These are phyloP conservation scores for Hemiscyllium ocellatum DNA, from an alignment of 2,113 vertebrate genomes.

Conservation along the genomic window DNA sequence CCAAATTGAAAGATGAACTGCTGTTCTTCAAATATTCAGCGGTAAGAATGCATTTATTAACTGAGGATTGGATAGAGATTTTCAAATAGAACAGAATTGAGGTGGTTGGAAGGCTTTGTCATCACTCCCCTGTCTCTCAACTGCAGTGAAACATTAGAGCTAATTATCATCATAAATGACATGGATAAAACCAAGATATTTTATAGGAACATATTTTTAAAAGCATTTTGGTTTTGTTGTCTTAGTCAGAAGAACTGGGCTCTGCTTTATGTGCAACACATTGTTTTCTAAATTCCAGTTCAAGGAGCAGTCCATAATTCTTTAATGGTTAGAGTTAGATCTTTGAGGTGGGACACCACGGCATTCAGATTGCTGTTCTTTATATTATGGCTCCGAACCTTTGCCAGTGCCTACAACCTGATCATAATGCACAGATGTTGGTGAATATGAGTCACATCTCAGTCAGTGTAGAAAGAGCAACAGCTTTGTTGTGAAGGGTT, in stretches of 20 bases:
- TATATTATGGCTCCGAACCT: neutral
- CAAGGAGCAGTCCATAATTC: neutral
- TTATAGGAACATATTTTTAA: neutral
- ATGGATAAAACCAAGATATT: neutral
- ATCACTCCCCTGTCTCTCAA: neutral
- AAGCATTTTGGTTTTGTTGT: neutral
- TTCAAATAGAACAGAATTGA: neutral
- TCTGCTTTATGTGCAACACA: neutral
- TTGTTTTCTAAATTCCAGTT: conserved; percentile 10
- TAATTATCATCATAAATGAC: neutral
- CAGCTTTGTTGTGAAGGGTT: neutral
- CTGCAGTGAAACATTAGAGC: neutral
- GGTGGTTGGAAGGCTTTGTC: neutral
- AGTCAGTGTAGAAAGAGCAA: neutral
- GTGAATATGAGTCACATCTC: conserved; percentile 13
- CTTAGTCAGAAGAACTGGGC: neutral
- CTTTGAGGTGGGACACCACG: neutral
- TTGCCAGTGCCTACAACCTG: neutral
- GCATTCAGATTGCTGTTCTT: neutral
- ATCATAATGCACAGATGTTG: neutral
- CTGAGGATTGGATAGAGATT: neutral
- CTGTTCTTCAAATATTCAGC: too few species aligned
- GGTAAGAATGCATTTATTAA: neutral
- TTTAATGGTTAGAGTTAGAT: conserved; percentile 8
- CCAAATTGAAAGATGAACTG: too few species aligned